Evolutionary conservation across 1,140 invertebrate genomes (phyloP).

Genomic region (Daktulosphaira vitifoliae): DNA sequence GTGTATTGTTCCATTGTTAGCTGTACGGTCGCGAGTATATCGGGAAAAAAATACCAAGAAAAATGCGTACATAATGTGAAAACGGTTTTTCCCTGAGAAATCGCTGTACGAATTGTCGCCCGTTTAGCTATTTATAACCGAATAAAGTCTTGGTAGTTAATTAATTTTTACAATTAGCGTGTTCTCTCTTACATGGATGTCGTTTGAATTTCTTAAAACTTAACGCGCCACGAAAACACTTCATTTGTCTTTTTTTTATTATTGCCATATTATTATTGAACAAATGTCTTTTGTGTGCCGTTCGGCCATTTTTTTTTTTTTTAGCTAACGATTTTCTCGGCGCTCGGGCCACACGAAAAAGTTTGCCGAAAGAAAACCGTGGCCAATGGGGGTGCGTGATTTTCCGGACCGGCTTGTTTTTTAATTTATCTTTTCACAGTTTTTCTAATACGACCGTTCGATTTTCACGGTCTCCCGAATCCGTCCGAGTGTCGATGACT

Average conservation of each 20-base stretch:
- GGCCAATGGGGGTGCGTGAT: not conserved
- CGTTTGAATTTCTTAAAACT: too few relatives aligned
- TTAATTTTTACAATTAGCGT: too few relatives aligned
- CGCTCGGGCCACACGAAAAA: conserved; percentile 1
- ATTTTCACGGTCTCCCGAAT: conserved; percentile 11
- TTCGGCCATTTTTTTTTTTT: not conserved
- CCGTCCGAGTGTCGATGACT: too few relatives aligned
- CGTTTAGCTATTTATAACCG: too few relatives aligned
- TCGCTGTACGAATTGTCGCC: too few relatives aligned
- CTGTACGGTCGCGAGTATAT: not conserved
- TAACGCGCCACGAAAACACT: too few relatives aligned
- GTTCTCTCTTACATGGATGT: too few relatives aligned
- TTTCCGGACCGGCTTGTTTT: not conserved
- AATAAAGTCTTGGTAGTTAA: too few relatives aligned
- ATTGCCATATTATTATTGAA: too few relatives aligned
- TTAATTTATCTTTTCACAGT: not conserved
- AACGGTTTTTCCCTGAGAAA: too few relatives aligned
- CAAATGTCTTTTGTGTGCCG: too few relatives aligned
- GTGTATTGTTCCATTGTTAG: conserved; percentile 26
- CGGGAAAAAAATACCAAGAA: not conserved
- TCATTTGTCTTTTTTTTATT: too few relatives aligned
- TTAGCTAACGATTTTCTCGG: not conserved
- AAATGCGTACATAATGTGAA: not conserved
- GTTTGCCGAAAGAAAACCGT: not conserved
- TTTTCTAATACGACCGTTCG: not conserved